A percentile compares a stretch with the other conserved stretches of the same genome.
These are phyloP conservation scores for Hippocampus zosterae DNA, from an alignment of 2,113 vertebrate species.

Conservation along the genomic window DNA sequence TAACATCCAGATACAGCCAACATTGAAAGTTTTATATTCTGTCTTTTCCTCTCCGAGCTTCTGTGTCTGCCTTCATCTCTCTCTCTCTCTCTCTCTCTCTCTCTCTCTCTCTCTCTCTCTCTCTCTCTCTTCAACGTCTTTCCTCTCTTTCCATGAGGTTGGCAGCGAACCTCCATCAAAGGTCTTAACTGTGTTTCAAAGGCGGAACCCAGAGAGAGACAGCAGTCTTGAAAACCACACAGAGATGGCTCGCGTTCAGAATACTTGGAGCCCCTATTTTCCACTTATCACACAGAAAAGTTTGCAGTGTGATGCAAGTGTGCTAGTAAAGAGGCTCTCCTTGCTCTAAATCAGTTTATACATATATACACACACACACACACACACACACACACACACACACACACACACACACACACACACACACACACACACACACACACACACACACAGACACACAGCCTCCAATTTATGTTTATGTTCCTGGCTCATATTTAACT, in stretches of 20 bases:
- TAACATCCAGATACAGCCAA: slow-evolving; percentile 69
- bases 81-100: slow-evolving; percentile 21
- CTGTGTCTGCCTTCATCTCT: slow-evolving; percentile 60
- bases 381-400: no score
- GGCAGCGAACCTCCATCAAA: slow-evolving; percentile 72
- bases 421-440: no score
- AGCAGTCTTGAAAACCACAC: slow-evolving; percentile 74
- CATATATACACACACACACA: no score
- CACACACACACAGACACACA: slow-evolving; percentile 16
- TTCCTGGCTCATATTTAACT: slow-evolving; percentile 56
- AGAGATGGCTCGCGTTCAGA: slow-evolving; percentile 72
- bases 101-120: slow-evolving; percentile 45
- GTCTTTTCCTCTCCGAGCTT: slow-evolving; percentile 55
- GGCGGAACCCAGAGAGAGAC: slow-evolving; percentile 70
- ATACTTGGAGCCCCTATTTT: slow-evolving; percentile 73
- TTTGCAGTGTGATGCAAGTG: slow-evolving; percentile 65
- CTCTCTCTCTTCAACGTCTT: slow-evolving; percentile 59
- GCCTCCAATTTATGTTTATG: slow-evolving; percentile 59
- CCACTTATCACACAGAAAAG: slow-evolving; percentile 72
- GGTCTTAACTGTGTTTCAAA: slow-evolving; percentile 77
- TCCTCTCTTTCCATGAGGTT: slow-evolving; percentile 72
- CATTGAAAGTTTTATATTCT: slow-evolving; percentile 69
- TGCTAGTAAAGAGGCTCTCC: slow-evolving; percentile 64
- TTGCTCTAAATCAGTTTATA: slow-evolving; percentile 45
- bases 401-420: no score